Percentiles rank a stretch among this genome's conserved stretches.
These are phyloP conservation scores for Pelodytes ibericus DNA, from an alignment of 2,797 vertebrate species.

Conservation along the genomic window DNA sequence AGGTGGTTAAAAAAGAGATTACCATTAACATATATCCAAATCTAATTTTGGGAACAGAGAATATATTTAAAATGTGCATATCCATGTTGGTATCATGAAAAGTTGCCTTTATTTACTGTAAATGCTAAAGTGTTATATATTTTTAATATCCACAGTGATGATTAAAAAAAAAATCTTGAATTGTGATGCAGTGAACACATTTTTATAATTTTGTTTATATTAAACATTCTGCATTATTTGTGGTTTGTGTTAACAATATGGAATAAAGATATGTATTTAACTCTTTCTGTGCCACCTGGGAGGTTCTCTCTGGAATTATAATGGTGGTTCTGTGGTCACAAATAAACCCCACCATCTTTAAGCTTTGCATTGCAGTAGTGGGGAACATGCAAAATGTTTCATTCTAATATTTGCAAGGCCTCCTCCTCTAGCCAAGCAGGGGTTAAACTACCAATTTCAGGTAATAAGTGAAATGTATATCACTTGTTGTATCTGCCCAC, in stretches of 20 bases:
- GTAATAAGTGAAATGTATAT: background rate
- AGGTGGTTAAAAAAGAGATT: too few relatives aligned
- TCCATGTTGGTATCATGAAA: background rate
- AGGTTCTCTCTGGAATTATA: background rate
- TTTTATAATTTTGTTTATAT: too few relatives aligned
- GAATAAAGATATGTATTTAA: background rate
- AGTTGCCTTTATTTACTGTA: conserved; percentile 3
- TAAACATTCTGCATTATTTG: background rate
- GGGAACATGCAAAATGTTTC: background rate
- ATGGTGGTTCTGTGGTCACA: too few relatives aligned
- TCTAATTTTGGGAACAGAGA: too few relatives aligned
- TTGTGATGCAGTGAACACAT: background rate
- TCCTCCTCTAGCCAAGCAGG: too few relatives aligned
- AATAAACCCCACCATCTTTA: background rate
- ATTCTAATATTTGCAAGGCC: too few relatives aligned
- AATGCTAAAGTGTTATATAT: conserved; percentile 13
- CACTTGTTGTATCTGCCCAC: conserved; percentile 17
- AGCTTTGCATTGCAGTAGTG: background rate
- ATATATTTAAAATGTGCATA: too few relatives aligned
- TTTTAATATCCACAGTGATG: background rate
- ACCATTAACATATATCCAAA: too few relatives aligned
- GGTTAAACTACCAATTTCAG: background rate
- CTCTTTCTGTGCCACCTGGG: background rate
- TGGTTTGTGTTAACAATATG: background rate
- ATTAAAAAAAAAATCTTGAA: too few relatives aligned